These are phyloP conservation scores for Meteorus cinctellus DNA, from an alignment of 2,888 invertebrate species.

Conservation along the genomic window DNA sequence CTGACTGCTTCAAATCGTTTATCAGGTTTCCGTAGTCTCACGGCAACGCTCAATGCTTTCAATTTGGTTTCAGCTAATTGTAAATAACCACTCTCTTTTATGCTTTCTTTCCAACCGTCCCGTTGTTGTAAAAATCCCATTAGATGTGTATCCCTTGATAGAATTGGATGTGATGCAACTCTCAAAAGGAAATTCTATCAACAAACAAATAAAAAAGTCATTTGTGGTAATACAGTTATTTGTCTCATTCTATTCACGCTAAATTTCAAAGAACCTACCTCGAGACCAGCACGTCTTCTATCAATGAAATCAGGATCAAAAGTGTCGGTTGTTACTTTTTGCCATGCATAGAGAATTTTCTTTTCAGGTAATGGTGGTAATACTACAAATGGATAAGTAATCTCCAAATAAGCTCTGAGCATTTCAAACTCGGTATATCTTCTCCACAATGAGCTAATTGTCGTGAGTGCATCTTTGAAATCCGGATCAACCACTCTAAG, in stretches of 20 bases:
- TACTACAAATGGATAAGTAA: constrained; percentile 86
- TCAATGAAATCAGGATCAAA: constrained; percentile 91
- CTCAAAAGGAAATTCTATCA: constrained; percentile 83
- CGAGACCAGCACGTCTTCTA: constrained; percentile 85
- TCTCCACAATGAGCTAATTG: constrained; percentile 83
- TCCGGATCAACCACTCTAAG: constrained; percentile 80
- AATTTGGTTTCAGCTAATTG: constrained; percentile 86
- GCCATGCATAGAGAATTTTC: constrained; percentile 84
- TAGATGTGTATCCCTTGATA: constrained; percentile 85
- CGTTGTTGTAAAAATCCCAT: constrained; percentile 86
- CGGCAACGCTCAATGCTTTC: constrained; percentile 83
- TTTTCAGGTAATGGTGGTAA: constrained; percentile 90
- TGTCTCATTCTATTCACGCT: not conserved
- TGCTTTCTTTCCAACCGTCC: constrained; percentile 85
- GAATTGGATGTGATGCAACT: constrained; percentile 83
- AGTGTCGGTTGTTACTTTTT: constrained; percentile 84
- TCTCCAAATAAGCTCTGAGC: constrained; percentile 83
- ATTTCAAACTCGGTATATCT: constrained; percentile 91
- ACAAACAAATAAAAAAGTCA: not conserved
- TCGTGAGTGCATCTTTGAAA: constrained; percentile 78
- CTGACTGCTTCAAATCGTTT: constrained; percentile 84
- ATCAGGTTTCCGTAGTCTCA: constrained; percentile 83
- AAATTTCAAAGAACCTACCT: constrained; percentile 72
- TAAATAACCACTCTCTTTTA: constrained; percentile 83
- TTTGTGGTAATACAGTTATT: not conserved